Percentiles rank a stretch among this genome's conserved stretches.
These are phyloP conservation scores for Carapus acus DNA, from an alignment of 2,797 vertebrate species.

Conservation along the genomic window DNA sequence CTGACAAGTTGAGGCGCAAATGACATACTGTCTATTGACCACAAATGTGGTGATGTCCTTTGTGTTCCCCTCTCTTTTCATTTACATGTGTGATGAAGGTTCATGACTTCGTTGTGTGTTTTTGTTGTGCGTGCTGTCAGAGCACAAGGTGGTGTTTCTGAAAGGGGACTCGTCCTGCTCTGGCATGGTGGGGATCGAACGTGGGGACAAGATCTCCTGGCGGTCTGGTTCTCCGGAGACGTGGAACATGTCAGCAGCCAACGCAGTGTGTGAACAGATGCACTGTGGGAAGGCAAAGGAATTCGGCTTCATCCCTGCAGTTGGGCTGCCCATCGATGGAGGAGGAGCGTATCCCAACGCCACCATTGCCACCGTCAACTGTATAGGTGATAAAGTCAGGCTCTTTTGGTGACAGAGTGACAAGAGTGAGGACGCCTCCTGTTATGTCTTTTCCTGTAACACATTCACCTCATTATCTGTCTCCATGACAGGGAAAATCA, in stretches of 20 bases:
- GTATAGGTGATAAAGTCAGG: conserved; percentile 46
- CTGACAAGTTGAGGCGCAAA: no score
- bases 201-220: rapidly evolving
- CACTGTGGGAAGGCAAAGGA: rapidly evolving
- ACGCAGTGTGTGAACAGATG: conserved; percentile 39
- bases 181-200: conserved; percentile 41
- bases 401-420: no score
- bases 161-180: conserved; percentile 23
- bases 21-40: no score
- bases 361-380: conserved; percentile 23
- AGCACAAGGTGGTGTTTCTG: conserved; percentile 30
- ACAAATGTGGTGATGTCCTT: no score
- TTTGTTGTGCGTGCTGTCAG: conserved; percentile 19
- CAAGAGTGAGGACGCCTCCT: no score
- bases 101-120: not conserved
- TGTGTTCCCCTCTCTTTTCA: not conserved
- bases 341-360: no score
- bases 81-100: not conserved
- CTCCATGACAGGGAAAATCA: conserved; percentile 15
- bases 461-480: not conserved
- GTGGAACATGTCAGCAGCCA: conserved; percentile 18
- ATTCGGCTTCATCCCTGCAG: no score
- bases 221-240: conserved; percentile 5
- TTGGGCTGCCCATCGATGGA: no score
- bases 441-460: no score